phyloP scores from a whole-genome alignment of 2,113 vertebrate species.

The Corvus hawaiiensis region DNA sequence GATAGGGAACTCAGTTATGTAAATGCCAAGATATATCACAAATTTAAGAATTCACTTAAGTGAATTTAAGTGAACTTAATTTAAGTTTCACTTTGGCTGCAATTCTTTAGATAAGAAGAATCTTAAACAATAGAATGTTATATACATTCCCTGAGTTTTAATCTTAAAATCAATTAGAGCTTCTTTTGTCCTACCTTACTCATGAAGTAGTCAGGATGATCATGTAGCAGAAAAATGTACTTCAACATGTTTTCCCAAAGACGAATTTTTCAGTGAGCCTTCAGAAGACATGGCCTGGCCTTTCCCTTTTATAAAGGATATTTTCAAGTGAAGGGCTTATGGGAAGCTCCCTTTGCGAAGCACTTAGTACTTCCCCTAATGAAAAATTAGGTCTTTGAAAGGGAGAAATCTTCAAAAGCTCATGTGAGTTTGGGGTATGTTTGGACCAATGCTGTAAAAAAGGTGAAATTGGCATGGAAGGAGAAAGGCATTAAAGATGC shows the following conservation, averaged over 20 bases:
- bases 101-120: not conserved
- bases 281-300: not conserved
- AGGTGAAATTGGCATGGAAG: not conserved
- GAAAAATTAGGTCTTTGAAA: not conserved
- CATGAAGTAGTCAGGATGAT: no score
- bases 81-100: not conserved
- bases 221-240: not conserved
- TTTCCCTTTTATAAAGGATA: no score
- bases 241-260: not conserved
- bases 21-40: not conserved
- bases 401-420: not conserved
- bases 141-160: not conserved
- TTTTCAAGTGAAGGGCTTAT: not conserved
- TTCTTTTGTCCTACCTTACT: not conserved
- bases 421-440: not conserved
- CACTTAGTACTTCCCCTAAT: not conserved
- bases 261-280: not conserved
- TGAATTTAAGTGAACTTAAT: no score
- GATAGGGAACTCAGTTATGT: not conserved
- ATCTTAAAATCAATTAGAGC: not conserved
- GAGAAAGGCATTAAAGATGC: not conserved
- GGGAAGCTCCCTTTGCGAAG: not conserved
- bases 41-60: not conserved
- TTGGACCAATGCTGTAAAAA: not conserved
- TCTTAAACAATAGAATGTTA: not conserved